A percentile compares a stretch with the other conserved stretches of the same genome.
Conservation (phyloP, 2,113 vertebrate genomes). For the Dasyprocta punctata region DNA sequence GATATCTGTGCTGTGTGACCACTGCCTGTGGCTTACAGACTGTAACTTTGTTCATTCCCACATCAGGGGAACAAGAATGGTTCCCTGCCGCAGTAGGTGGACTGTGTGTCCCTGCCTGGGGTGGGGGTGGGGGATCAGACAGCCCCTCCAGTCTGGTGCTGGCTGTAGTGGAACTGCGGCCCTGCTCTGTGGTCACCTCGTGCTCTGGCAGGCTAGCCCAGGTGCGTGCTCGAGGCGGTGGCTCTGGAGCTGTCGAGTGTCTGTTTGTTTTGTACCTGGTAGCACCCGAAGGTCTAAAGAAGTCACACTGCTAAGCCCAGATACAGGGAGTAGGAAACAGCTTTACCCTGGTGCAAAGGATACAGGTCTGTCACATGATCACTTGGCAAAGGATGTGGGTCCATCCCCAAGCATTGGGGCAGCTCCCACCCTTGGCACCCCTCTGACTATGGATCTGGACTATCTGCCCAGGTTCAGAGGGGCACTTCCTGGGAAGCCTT, state of each 20-base stretch:
- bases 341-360: not conserved
- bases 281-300: not conserved
- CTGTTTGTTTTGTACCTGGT: not conserved
- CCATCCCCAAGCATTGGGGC: no score
- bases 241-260: not conserved
- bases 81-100: rapidly evolving
- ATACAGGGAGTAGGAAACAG: not conserved
- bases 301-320: not conserved
- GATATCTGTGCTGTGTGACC: not conserved
- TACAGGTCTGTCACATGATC: not conserved
- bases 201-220: not conserved
- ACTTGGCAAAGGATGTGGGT: no score
- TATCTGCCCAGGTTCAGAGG: no score
- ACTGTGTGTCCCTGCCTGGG: not conserved
- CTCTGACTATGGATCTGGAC: not conserved
- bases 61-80: not conserved
- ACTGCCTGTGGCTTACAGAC: not conserved
- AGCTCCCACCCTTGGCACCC: no score
- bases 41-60: not conserved
- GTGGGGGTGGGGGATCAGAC: not conserved
- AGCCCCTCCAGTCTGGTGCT: not conserved
- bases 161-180: not conserved
- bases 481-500: not conserved
- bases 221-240: not conserved
- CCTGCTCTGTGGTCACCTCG: not conserved